Base-by-base conservation (phyloP, 2,113 vertebrate species). In the Calidris pugnax region DNA sequence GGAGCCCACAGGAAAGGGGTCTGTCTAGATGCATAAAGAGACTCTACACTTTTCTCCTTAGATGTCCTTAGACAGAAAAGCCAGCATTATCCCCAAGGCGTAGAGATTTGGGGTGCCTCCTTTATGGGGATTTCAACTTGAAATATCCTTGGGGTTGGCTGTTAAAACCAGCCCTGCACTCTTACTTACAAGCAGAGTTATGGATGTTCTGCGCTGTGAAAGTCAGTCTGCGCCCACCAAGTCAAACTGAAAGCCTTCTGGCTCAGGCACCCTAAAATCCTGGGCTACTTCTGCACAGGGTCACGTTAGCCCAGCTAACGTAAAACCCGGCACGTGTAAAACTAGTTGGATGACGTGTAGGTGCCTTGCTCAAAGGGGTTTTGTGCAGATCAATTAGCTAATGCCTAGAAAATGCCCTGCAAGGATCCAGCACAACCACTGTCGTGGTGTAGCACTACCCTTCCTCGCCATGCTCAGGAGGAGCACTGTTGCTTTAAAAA, bases 401-500 rank as follows among this genome's bases (percentile, higher is more conserved):
- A 92, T 69, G 74, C 68, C 63, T 71, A 62, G 32, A 55, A 78
- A 84, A 39, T 35, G 80, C 48, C 62, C 41, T 67, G 35, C 72
- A 86, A 4, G 0, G 12, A 41, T 10, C 24, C 0, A 12, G 67
- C 3, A 4, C 21, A 16, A 32, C 50, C 8, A 0, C 39, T 75
- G n/a, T 53, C 5, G 13, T 77, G 59, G 73, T 1, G 7, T 24
- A 88, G 90, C 43, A 63, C 56, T 94, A 7, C 57, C 47, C 83
- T 95, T 92, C 35, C 87, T 88, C 53, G 5, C 89, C 87, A 86
- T 75, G 89, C 87, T 96, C 91, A 88, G 85, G 82, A 87, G 91
- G 91, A 96, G 94, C 95, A 95, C 97, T 97, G 96, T 96, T 96
- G 93, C 97, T 97, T 96, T 97, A 97, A 97, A 95, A 97, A 96